Evolutionary conservation across 2,797 vertebrate genomes (phyloP).

Genomic region (Bovichtus variegatus): DNA sequence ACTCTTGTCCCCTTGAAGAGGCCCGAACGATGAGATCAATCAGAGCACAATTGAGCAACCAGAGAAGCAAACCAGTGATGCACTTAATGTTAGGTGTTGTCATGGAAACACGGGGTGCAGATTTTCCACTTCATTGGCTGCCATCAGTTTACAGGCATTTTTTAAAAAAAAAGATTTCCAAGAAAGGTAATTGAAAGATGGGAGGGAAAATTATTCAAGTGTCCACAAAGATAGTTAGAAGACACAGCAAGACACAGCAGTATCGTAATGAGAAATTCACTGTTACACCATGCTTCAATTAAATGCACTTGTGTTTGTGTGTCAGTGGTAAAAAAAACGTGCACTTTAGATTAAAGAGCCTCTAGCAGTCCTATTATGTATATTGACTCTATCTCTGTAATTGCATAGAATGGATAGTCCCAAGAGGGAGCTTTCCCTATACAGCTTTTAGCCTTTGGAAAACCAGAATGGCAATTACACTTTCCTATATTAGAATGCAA

Average conservation of each 20-base stretch:
- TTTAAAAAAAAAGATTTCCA: constrained; percentile 54
- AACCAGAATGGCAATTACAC: constrained; percentile 50
- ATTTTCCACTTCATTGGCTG: constrained; percentile 72
- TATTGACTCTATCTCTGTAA: constrained; percentile 63
- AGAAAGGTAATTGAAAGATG: constrained; percentile 54
- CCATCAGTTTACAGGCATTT: constrained; percentile 56
- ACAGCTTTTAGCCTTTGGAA: constrained; percentile 49
- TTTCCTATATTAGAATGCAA: constrained; percentile 45
- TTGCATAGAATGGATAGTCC: constrained; percentile 56
- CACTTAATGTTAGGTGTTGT: constrained; percentile 77
- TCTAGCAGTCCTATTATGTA: constrained; percentile 43
- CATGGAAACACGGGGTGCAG: constrained; percentile 72
- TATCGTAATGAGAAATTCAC: constrained; percentile 39
- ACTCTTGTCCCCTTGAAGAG: constrained; percentile 69
- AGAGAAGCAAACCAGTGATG: constrained; percentile 46
- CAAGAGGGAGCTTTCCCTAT: constrained; percentile 38
- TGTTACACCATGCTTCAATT: constrained; percentile 27
- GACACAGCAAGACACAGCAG: constrained; percentile 2
- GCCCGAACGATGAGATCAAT: constrained; percentile 68
- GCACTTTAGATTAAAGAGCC: constrained; percentile 53
- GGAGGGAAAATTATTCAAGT: constrained; percentile 35
- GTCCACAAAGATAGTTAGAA: constrained; percentile 24
- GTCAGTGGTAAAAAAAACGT: constrained; percentile 24
- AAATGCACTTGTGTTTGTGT: constrained; percentile 42
- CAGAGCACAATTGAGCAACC: constrained; percentile 60